Conservation (phyloP, 2,113 vertebrate species). For the Aythya baeri region DNA sequence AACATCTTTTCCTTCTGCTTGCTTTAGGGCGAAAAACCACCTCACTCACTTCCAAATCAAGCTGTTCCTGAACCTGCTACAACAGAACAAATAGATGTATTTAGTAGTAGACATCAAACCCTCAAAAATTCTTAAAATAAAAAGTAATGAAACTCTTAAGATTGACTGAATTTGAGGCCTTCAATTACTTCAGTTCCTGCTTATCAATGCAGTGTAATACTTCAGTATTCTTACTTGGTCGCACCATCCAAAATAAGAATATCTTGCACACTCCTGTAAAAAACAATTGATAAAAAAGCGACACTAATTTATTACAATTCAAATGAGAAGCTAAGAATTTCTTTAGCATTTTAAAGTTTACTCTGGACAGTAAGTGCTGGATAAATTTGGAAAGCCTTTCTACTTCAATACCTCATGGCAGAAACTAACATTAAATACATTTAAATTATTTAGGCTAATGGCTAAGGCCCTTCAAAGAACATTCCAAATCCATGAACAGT, state of each 20-base stretch:
- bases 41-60: background rate
- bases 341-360: background rate
- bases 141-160: background rate
- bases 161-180: background rate
- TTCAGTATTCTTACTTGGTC: background rate
- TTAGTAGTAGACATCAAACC: background rate
- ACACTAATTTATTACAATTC: background rate
- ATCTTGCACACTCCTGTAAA: background rate
- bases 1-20: background rate
- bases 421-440: background rate
- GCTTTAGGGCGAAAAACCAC: background rate
- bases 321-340: background rate
- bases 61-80: background rate
- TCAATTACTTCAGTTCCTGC: background rate
- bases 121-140: background rate
- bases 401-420: background rate
- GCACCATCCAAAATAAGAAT: background rate
- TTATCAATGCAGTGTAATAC: background rate
- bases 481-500: background rate
- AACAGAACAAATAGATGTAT: background rate
- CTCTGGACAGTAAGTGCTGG: background rate
- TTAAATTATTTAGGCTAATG: conserved; percentile 25
- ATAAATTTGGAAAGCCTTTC: background rate
- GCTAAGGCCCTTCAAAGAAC: background rate
- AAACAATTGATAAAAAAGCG: background rate